phyloP scores from a whole-genome alignment of 2,797 vertebrate genomes.

The Neopelma chrysocephalum region DNA sequence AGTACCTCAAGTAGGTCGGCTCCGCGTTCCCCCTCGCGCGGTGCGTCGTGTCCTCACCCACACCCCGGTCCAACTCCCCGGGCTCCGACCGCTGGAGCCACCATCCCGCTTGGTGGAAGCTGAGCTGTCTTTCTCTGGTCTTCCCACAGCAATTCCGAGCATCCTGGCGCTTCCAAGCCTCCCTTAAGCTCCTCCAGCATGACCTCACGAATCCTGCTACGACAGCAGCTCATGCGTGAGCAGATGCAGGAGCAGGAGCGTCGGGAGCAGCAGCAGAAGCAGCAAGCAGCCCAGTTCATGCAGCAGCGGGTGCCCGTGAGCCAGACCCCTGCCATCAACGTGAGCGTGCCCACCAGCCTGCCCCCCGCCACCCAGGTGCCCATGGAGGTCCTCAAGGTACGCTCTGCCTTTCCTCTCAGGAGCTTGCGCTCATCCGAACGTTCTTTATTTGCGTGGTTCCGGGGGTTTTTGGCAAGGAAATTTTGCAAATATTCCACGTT shows the following conservation, averaged over 20 bases:
- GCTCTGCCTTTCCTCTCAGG: not conserved
- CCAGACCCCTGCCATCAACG: slow-evolving; percentile 87
- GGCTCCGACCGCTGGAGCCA: not conserved
- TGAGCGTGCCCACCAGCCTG: slow-evolving; percentile 77
- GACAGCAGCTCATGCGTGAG: slow-evolving; percentile 83
- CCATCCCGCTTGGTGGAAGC: not conserved
- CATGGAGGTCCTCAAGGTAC: slow-evolving; percentile 91
- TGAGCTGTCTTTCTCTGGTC: slow-evolving; percentile 63
- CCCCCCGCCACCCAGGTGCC: slow-evolving; percentile 83
- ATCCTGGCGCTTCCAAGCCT: slow-evolving; percentile 84
- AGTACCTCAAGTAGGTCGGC: slow-evolving; percentile 45
- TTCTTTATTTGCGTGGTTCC: fast-evolving
- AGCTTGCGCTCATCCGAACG: not conserved
- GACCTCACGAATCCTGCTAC: slow-evolving; percentile 84
- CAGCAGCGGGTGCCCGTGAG: slow-evolving; percentile 82
- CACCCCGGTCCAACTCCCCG: fast-evolving
- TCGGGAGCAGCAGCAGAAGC: slow-evolving; percentile 87
- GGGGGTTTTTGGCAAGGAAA: fast-evolving
- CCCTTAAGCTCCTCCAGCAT: slow-evolving; percentile 80
- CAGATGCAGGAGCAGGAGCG: slow-evolving; percentile 86
- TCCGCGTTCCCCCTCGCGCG: not conserved
- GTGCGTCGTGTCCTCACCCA: not conserved
- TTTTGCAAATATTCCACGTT: fast-evolving
- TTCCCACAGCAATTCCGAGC: slow-evolving; percentile 83
- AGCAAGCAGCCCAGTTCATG: slow-evolving; percentile 88